A percentile compares a stretch with the other conserved stretches of the same genome.
phyloP scores from a whole-genome alignment of 1,140 invertebrate genomes.

The Coptotermes formosanus region DNA sequence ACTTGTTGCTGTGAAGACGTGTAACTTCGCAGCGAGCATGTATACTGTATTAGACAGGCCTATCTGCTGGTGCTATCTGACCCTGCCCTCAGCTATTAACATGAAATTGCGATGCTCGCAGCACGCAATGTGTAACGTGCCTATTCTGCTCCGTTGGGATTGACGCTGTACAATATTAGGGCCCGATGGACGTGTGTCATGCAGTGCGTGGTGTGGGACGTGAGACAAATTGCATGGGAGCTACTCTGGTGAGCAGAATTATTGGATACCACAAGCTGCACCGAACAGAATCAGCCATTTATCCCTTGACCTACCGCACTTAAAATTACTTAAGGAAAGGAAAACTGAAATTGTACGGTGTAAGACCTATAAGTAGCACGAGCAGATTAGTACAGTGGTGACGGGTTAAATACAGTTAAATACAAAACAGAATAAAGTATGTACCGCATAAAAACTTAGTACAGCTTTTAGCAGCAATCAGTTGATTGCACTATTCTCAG shows the following conservation, averaged over 20 bases:
- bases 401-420: no score
- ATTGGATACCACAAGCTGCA: not conserved
- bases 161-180: not conserved
- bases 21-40: not conserved
- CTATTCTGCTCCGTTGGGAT: not conserved
- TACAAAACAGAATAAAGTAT: no score
- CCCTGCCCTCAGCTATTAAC: not conserved
- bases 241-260: not conserved
- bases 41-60: not conserved
- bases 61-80: not conserved
- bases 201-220: not conserved
- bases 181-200: slow-evolving; percentile 1
- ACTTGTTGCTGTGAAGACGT: not conserved
- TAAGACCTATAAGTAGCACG: no score
- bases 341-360: not conserved
- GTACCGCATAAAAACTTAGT: no score
- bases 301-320: not conserved
- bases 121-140: not conserved
- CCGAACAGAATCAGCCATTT: not conserved
- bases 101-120: not conserved
- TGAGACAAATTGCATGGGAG: not conserved
- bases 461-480: no score
- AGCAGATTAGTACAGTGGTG: no score
- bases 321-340: not conserved
- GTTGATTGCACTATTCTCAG: no score